Evolutionary conservation across 1,140 invertebrate species (phyloP), one percentile per base, ranked within the genome.

Genomic region (Tachypleus tridentatus): DNA sequence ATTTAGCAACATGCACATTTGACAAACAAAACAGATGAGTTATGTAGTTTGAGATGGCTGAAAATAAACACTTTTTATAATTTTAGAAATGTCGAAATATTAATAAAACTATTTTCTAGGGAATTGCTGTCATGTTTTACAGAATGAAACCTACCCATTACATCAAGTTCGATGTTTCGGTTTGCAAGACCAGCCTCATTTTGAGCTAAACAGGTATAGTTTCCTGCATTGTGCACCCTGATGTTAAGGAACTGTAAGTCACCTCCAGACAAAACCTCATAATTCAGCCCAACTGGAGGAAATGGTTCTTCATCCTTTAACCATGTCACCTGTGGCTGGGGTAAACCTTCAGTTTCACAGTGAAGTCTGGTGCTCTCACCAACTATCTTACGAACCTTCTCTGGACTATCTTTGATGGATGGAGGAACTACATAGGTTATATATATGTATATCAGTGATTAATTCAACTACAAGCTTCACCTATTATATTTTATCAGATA

Each of bases 301-400:
- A 62, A 61, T 51, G 89, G 88, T 72, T 89, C 82, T 5, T 89
- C 90, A 74, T 97, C 58, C 58, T 65, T 68, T 10, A 68, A 53
- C 67, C 67, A 68, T 7, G 64, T 52, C 4, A 68, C 56, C 60
- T 63, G 61, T 49, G 67, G 67, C 4, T 29, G 9, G 29, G 67
- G 67, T 47, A 29, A 11, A 6, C 67, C 67, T 4, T 58, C 54
- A 52, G 58, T 50, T 8, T 49, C 48, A 10, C 67, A 68, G 8
- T 10, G 50, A n/a, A 68, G 29, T 29, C 53, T 47, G 10, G 59
- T 54, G 51, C 60, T 51, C 54, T 49, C 61, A 47, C 66, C 66
- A 9, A 57, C 48, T 47, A 54, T 8, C 48, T 56, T 8, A 51
- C 64, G 64, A 5, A 67, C 7, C 3, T 60, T 1, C 5, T 54